Evolutionary conservation across 2,113 vertebrate genomes (phyloP).

Genomic region (Chrysochloris asiatica): DNA sequence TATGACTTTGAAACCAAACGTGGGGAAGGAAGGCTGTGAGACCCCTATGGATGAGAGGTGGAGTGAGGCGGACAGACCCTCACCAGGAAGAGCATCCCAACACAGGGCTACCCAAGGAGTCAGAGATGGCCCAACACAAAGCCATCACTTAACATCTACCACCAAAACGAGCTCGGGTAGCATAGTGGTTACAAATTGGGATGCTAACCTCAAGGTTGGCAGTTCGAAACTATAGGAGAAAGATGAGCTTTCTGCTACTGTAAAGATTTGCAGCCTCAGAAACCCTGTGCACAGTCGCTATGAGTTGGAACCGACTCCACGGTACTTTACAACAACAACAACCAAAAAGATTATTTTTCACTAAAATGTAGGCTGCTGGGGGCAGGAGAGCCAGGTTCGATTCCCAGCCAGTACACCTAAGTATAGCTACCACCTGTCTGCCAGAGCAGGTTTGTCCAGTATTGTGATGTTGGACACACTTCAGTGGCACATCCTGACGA

Average conservation of each 20-base stretch:
- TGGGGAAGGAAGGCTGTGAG: conserved; percentile 52
- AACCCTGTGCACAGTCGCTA: too few species aligned
- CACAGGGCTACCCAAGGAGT: neutral
- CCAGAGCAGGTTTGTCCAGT: neutral
- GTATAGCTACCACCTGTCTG: neutral
- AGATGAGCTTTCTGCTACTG: too few species aligned
- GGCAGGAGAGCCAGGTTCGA: neutral
- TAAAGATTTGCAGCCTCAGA: too few species aligned
- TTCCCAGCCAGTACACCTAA: neutral
- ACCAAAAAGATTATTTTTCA: too few species aligned
- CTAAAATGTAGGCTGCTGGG: neutral
- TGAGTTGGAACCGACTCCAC: too few species aligned
- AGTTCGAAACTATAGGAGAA: too few species aligned
- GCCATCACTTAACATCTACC: neutral
- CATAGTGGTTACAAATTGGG: too few species aligned
- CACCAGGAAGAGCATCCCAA: fast-evolving
- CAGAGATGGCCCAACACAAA: neutral
- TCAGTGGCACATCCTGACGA: neutral
- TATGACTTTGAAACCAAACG: conserved; percentile 76
- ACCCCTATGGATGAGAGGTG: too few species aligned
- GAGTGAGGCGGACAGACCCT: too few species aligned
- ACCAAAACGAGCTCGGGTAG: too few species aligned
- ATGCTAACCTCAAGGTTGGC: too few species aligned
- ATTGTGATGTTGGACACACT: neutral
- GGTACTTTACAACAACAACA: too few species aligned